These are phyloP conservation scores for Eulemur rubriventer DNA, from an alignment of 2,797 vertebrate species.

Conservation along the genomic window DNA sequence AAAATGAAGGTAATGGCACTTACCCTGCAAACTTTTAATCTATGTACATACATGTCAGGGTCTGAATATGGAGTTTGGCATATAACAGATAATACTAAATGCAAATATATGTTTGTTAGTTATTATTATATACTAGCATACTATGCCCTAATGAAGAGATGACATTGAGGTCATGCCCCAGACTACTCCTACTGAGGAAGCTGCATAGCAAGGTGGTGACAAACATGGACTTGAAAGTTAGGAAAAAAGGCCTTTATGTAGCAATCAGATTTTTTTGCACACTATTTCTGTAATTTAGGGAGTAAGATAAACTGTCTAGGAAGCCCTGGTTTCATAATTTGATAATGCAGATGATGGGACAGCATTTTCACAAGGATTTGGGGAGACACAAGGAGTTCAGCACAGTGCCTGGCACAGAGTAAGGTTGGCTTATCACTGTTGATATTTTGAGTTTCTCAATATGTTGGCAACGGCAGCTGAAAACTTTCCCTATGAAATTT, in stretches of 20 bases:
- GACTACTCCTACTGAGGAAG: not conserved
- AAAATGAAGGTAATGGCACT: not conserved
- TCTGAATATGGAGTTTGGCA: not conserved
- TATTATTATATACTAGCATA: not conserved
- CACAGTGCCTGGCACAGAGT: too few species aligned
- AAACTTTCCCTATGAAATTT: not conserved
- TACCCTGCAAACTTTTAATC: not conserved
- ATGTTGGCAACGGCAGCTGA: not conserved
- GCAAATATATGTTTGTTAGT: not conserved
- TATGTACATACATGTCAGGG: not conserved
- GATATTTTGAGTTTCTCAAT: not conserved
- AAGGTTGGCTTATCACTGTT: not conserved
- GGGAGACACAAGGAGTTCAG: not conserved
- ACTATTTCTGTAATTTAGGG: not conserved
- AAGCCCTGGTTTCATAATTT: not conserved
- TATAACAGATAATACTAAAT: not conserved
- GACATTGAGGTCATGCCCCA: rapidly evolving
- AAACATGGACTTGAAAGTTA: not conserved
- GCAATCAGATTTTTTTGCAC: not conserved
- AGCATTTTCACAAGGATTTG: not conserved
- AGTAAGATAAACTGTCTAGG: not conserved
- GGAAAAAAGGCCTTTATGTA: not conserved
- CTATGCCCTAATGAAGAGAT: not conserved
- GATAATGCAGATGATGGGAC: not conserved
- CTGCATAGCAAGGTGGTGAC: not conserved